Conservation (phyloP, 1,140 invertebrate species). For the Idris sp. region DNA sequence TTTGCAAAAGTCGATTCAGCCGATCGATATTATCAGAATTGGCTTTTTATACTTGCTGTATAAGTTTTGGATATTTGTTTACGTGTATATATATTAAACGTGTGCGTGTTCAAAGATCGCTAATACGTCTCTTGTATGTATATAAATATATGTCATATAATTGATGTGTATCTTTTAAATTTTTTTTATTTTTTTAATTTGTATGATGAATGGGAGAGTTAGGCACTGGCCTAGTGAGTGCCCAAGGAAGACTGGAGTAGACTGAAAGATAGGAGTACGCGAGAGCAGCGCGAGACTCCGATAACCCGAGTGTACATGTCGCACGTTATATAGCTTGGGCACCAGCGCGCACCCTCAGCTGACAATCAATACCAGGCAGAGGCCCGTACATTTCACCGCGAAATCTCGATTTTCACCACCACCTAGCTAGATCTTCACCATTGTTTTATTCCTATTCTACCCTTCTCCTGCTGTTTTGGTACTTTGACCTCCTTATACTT, state of each 20-base stretch:
- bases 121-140: too few relatives aligned
- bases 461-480: slow-evolving; percentile 22
- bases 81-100: too few relatives aligned
- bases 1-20: too few relatives aligned
- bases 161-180: slow-evolving; percentile 29
- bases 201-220: slow-evolving; percentile 47
- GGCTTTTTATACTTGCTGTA: too few relatives aligned
- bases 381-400: slow-evolving; percentile 70
- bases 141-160: slow-evolving; percentile 19
- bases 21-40: too few relatives aligned
- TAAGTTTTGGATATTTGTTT: too few relatives aligned
- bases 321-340: slow-evolving; percentile 55
- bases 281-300: slow-evolving; percentile 59
- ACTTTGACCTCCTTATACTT: slow-evolving; percentile 11
- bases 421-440: slow-evolving; percentile 38
- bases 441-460: slow-evolving; percentile 4
- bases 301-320: slow-evolving; percentile 51
- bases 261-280: slow-evolving; percentile 60
- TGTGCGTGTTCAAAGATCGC: too few relatives aligned
- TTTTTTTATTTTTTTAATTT: too few relatives aligned
- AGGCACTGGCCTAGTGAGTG: slow-evolving; percentile 74
- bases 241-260: slow-evolving; percentile 75
- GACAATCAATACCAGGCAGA: slow-evolving; percentile 75
- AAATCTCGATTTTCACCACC: slow-evolving; percentile 71
- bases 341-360: slow-evolving; percentile 71